phyloP scores from a whole-genome alignment of 2,797 vertebrate genomes.

The Nothura maculosa region DNA sequence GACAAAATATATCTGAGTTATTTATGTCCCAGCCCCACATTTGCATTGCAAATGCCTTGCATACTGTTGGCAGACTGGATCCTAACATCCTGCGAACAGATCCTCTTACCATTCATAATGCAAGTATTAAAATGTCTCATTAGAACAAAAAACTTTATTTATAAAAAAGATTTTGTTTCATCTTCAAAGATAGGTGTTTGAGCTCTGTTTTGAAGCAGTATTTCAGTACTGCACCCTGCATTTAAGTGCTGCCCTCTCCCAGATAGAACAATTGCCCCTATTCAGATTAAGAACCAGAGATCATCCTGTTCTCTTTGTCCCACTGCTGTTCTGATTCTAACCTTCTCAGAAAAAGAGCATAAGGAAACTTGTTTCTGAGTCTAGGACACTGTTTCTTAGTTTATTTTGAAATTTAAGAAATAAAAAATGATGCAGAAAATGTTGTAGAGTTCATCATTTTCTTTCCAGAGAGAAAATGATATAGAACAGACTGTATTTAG shows the following conservation, averaged over 20 bases:
- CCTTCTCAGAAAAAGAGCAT: neutral
- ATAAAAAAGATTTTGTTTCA: neutral
- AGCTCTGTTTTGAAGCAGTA: neutral
- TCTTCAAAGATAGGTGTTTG: neutral
- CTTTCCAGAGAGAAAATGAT: neutral
- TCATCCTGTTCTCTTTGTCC: neutral
- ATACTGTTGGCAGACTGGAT: neutral
- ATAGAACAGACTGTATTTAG: neutral
- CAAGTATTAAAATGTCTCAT: neutral
- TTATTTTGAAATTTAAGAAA: neutral
- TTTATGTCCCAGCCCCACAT: neutral
- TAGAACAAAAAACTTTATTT: slow-evolving; percentile 5
- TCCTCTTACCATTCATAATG: neutral
- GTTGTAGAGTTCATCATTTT: neutral
- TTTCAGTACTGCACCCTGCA: neutral
- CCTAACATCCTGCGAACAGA: neutral
- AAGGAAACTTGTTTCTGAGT: neutral
- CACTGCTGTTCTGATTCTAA: neutral
- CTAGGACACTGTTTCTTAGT: neutral
- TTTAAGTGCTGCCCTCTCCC: neutral
- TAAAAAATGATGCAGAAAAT: neutral
- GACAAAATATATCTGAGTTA: neutral
- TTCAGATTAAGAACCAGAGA: neutral
- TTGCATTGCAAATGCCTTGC: neutral
- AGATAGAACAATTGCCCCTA: neutral